Conservation (phyloP, 2,113 vertebrate genomes). For the Esox niger region DNA sequence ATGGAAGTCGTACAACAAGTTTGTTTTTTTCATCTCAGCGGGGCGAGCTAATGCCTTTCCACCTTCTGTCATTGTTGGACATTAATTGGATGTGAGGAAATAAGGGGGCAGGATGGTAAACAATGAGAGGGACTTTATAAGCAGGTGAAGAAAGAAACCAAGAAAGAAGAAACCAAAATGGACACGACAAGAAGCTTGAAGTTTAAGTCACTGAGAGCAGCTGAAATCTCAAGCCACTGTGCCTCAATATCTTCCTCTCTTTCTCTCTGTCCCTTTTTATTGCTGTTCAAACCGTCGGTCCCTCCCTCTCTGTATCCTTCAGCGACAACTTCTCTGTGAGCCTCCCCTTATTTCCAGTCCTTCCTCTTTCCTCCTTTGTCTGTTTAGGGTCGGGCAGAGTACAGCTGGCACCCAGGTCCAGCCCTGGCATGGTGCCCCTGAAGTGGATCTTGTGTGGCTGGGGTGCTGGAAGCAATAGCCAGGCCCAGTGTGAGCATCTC, state of each 20-base stretch:
- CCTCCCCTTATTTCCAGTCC: background rate
- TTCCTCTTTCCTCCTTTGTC: background rate
- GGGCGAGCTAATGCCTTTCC: conserved; percentile 12
- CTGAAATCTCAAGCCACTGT: background rate
- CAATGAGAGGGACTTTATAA: background rate
- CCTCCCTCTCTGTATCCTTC: background rate
- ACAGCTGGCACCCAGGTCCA: background rate
- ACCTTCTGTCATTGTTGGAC: conserved; percentile 2
- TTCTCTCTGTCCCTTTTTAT: background rate
- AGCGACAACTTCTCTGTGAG: background rate
- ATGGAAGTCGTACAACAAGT: conserved; percentile 14
- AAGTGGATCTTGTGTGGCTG: background rate
- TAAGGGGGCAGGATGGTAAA: background rate
- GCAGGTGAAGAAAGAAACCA: background rate
- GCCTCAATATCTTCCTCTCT: conserved; percentile 6
- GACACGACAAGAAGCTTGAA: background rate
- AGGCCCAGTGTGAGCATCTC: conserved; percentile 2
- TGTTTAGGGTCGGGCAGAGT: background rate
- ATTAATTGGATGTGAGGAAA: conserved; percentile 5
- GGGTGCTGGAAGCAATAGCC: background rate
- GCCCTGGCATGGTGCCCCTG: background rate
- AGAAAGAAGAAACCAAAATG: background rate
- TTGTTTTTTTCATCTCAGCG: conserved; percentile 6
- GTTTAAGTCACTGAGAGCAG: background rate
- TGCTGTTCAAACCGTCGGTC: background rate